Evolutionary conservation across 2,888 invertebrate genomes (phyloP).

Genomic region (Eucriotettix oculatus): DNA sequence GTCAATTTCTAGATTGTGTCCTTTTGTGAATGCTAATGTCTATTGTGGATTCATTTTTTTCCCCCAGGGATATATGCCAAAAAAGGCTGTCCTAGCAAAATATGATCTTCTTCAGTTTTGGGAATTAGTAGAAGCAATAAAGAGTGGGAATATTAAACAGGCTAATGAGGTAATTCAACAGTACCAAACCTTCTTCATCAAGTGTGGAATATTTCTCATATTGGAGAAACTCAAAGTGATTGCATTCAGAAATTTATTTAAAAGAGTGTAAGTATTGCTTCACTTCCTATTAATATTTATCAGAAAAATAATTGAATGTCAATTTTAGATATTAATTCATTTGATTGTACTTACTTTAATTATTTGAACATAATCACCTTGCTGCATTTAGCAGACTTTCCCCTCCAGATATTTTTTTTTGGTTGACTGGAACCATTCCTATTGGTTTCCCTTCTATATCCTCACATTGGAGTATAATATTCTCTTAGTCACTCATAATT

Average conservation of each 20-base stretch:
- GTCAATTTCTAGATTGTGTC: not conserved
- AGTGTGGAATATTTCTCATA: conserved; percentile 92
- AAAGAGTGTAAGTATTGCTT: conserved; percentile 52
- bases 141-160: conserved; percentile 70
- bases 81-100: conserved; percentile 57
- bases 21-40: not conserved
- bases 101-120: conserved; percentile 84
- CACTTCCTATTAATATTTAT: not conserved
- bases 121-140: conserved; percentile 75
- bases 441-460: no score
- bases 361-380: not conserved
- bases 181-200: conserved; percentile 85
- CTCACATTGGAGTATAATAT: no score
- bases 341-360: not conserved
- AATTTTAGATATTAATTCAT: not conserved
- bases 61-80: conserved; percentile 76
- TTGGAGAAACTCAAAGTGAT: conserved; percentile 91
- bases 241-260: conserved; percentile 89
- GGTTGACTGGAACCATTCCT: no score
- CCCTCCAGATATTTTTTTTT: no score
- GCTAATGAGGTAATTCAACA: conserved; percentile 71
- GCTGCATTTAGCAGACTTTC: not conserved
- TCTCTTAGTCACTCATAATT: no score
- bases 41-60: not conserved
- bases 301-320: not conserved